Conservation (phyloP, 2,113 vertebrate species). For the Syngnathoides biaculeatus region DNA sequence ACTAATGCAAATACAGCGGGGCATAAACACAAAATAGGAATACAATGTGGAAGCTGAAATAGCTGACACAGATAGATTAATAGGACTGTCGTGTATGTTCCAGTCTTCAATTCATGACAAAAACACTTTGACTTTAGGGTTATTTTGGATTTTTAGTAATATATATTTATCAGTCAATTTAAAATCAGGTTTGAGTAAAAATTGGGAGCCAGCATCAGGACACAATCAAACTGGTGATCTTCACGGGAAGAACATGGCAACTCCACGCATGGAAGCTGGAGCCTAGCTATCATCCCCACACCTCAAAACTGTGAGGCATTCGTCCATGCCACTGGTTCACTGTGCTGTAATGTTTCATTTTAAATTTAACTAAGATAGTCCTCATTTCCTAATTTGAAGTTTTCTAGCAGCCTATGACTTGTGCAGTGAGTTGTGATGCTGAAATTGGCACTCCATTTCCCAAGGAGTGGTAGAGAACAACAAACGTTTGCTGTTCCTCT, state of each 20-base stretch:
- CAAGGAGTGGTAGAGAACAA: not conserved
- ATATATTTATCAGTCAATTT: not conserved
- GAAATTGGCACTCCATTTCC: not conserved
- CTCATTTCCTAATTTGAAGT: too few species aligned
- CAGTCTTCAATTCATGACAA: not conserved
- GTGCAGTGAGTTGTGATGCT: too few species aligned
- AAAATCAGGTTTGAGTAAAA: not conserved
- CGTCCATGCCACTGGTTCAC: too few species aligned
- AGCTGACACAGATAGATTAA: constrained; percentile 2
- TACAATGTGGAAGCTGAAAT: not conserved
- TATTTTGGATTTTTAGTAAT: not conserved
- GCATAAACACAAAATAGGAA: constrained; percentile 12
- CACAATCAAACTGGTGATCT: not conserved
- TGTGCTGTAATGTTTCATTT: too few species aligned
- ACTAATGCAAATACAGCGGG: constrained; percentile 18
- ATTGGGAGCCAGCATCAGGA: not conserved
- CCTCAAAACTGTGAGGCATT: too few species aligned
- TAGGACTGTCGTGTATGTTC: not conserved
- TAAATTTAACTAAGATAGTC: too few species aligned
- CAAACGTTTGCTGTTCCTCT: constrained; percentile 9
- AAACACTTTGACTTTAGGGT: not conserved
- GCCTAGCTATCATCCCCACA: too few species aligned
- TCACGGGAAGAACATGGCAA: too few species aligned
- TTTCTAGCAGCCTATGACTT: not conserved
- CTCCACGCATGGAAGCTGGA: too few species aligned